Conservation (phyloP, 1,140 invertebrate species). For the Ephestia elutella region DNA sequence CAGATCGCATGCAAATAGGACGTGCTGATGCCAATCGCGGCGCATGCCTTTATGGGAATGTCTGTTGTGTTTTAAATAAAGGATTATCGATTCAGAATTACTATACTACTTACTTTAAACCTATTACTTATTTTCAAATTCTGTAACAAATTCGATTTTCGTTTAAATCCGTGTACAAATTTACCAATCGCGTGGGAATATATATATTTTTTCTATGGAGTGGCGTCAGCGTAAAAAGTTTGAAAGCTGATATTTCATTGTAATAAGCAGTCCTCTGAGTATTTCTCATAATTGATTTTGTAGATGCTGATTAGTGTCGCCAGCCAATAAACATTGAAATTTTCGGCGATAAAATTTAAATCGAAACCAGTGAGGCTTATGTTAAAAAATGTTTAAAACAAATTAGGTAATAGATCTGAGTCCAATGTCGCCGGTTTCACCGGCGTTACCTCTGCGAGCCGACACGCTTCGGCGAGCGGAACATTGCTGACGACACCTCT, state of each 20-base stretch:
- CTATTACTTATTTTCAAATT: too few relatives aligned
- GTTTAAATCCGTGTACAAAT: too few relatives aligned
- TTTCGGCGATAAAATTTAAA: slow-evolving; percentile 34
- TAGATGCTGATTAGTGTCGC: slow-evolving; percentile 16
- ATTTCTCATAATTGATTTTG: slow-evolving; percentile 26
- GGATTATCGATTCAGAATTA: too few relatives aligned
- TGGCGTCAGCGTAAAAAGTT: slow-evolving; percentile 23
- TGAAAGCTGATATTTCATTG: slow-evolving; percentile 25
- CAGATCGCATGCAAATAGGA: slow-evolving; percentile 16
- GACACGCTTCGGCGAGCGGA: slow-evolving; percentile 56
- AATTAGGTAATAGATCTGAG: slow-evolving; percentile 55
- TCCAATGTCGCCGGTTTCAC: slow-evolving; percentile 64
- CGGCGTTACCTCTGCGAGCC: slow-evolving; percentile 26
- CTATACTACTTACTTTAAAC: too few relatives aligned
- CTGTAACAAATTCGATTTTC: too few relatives aligned
- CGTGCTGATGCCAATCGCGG: slow-evolving; percentile 15
- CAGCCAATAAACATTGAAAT: slow-evolving; percentile 15
- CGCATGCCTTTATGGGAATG: slow-evolving; percentile 16
- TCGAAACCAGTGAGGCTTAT: slow-evolving; percentile 38
- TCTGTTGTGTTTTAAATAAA: slow-evolving; percentile 5
- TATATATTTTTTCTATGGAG: too few relatives aligned
- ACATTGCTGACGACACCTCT: slow-evolving; percentile 59
- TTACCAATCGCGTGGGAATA: too few relatives aligned
- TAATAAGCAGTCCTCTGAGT: not conserved
- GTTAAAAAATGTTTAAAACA: slow-evolving; percentile 52